A percentile compares a stretch with the other conserved stretches of the same genome.
phyloP scores from a whole-genome alignment of 2,888 invertebrate species.

The Busseola fusca region DNA sequence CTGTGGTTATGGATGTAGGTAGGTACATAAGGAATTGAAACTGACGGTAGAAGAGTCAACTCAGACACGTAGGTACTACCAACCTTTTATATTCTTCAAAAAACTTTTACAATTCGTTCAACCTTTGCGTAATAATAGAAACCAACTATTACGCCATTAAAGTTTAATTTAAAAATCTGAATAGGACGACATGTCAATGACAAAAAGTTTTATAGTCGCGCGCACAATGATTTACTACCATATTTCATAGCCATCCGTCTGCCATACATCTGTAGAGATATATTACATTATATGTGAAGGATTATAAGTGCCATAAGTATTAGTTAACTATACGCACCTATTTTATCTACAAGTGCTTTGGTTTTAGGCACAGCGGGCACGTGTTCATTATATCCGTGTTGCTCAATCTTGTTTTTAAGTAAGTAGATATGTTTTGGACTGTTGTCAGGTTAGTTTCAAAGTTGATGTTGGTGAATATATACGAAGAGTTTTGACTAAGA shows the following conservation, averaged over 20 bases:
- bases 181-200: slow-evolving; percentile 66
- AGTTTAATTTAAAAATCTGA: slow-evolving; percentile 58
- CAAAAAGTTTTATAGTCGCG: slow-evolving; percentile 83
- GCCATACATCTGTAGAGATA: slow-evolving; percentile 60
- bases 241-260: slow-evolving; percentile 78
- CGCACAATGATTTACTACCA: slow-evolving; percentile 80
- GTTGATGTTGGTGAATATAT: slow-evolving; percentile 37
- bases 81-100: neutral
- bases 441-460: slow-evolving; percentile 35
- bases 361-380: slow-evolving; percentile 58
- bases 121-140: slow-evolving; percentile 34
- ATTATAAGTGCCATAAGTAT: slow-evolving; percentile 62
- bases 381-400: slow-evolving; percentile 63
- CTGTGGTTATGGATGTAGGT: too few species aligned
- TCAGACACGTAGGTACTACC: neutral
- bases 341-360: slow-evolving; percentile 58
- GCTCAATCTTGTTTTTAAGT: slow-evolving; percentile 54
- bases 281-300: slow-evolving; percentile 55
- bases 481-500: slow-evolving; percentile 7
- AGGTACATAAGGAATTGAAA: neutral
- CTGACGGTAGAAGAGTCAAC: neutral
- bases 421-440: slow-evolving; percentile 48
- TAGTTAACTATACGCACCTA: slow-evolving; percentile 59
- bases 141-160: slow-evolving; percentile 49
- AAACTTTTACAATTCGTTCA: slow-evolving; percentile 24